phyloP scores from a whole-genome alignment of 2,888 invertebrate species.

The Ceraclea dissimilis region DNA sequence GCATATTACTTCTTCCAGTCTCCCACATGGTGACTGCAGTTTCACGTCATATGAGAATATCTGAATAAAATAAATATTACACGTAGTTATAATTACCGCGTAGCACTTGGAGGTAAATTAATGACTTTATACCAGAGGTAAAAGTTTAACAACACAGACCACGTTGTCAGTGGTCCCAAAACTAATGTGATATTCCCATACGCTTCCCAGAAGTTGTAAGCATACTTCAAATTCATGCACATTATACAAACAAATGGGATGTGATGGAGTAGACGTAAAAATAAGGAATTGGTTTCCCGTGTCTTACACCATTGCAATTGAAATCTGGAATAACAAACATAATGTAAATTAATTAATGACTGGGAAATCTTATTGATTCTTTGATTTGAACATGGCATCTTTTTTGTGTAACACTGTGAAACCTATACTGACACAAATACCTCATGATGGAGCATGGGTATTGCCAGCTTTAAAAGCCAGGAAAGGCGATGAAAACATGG shows the following conservation, averaged over 20 bases:
- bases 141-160: conserved; percentile 64
- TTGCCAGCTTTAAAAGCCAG: no score
- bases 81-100: conserved; percentile 43
- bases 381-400: no score
- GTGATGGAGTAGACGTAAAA: conserved; percentile 31
- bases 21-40: no score
- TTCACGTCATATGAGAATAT: no score
- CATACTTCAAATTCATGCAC: conserved; percentile 53
- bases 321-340: conserved; percentile 29
- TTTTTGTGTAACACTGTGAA: no score
- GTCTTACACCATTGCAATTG: conserved; percentile 30
- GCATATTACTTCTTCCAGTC: no score
- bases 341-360: no score
- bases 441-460: no score
- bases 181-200: conserved; percentile 72
- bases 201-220: conserved; percentile 75
- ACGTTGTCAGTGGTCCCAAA: conserved; percentile 71
- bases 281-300: conserved; percentile 28
- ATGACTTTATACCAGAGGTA: conserved; percentile 59
- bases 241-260: conserved; percentile 52
- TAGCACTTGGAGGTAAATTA: conserved; percentile 52
- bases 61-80: no score
- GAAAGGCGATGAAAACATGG: no score
- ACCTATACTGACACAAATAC: no score
- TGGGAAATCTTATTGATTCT: no score